Conservation (phyloP, 2,797 vertebrate species). For the Danionella dracula region DNA sequence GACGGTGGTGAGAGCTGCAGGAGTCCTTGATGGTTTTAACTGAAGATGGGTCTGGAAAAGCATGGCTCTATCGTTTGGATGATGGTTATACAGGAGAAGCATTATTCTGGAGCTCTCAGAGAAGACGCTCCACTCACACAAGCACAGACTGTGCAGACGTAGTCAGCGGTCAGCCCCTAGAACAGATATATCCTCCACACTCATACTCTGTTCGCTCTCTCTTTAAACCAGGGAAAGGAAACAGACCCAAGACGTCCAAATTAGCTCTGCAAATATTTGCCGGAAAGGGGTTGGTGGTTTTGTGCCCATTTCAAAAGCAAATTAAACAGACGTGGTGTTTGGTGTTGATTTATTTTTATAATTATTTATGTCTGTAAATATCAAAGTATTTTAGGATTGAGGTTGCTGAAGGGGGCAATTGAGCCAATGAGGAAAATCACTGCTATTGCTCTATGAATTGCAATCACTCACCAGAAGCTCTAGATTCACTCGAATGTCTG, state of each 20-base stretch:
- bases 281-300: conserved; percentile 66
- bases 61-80: conserved; percentile 36
- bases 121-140: conserved; percentile 48
- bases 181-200: conserved; percentile 44
- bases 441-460: conserved; percentile 9
- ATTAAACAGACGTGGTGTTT: conserved; percentile 68
- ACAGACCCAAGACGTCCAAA: conserved; percentile 65
- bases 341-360: conserved; percentile 66
- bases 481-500: too few relatives aligned
- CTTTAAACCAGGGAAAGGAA: conserved; percentile 51
- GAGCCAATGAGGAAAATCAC: conserved; percentile 1
- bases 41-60: conserved; percentile 42
- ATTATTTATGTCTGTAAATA: conserved; percentile 75
- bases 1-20: conserved; percentile 36
- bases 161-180: conserved; percentile 36
- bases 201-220: conserved; percentile 42
- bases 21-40: conserved; percentile 43
- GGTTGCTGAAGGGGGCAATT: conserved; percentile 39
- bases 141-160: conserved; percentile 37
- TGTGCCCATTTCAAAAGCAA: conserved; percentile 66
- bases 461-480: background rate
- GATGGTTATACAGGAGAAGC: conserved; percentile 36
- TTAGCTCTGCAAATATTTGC: conserved; percentile 82
- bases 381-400: conserved; percentile 68
- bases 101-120: conserved; percentile 14